phyloP scores from a whole-genome alignment of 2,113 vertebrate species.

The Calonectris borealis region DNA sequence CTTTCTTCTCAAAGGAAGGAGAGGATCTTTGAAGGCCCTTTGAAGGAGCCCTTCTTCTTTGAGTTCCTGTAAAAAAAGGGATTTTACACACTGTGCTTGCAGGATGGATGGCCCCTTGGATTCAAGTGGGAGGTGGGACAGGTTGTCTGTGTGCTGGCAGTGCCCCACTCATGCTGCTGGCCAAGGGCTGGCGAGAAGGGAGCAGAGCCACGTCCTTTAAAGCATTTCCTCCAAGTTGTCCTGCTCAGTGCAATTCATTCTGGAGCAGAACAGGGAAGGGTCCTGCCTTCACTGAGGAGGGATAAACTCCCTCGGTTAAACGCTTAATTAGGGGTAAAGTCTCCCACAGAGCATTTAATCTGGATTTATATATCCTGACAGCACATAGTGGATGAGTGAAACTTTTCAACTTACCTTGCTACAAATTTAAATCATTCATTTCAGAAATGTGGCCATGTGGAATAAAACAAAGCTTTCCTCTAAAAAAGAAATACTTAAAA shows the following conservation, averaged over 20 bases:
- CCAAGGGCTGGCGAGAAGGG: background rate
- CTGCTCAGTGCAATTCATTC: background rate
- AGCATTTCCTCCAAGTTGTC: background rate
- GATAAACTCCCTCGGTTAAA: background rate
- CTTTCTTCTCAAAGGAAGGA: background rate
- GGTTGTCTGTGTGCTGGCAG: background rate
- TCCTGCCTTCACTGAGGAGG: background rate
- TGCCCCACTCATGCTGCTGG: background rate
- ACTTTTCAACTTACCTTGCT: background rate
- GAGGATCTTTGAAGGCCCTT: background rate
- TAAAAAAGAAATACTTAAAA: background rate
- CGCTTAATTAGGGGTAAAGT: background rate
- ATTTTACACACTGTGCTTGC: background rate
- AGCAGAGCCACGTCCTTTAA: background rate
- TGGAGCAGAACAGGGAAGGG: background rate
- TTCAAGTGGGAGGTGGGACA: background rate
- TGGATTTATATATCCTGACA: background rate
- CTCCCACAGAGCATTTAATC: background rate
- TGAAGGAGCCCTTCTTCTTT: background rate
- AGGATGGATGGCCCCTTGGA: background rate
- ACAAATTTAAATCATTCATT: background rate
- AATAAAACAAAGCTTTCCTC: background rate
- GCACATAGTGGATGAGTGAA: background rate
- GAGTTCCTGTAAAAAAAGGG: background rate
- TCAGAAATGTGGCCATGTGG: background rate